A percentile compares a stretch with the other conserved stretches of the same genome.
These are phyloP conservation scores for Leuciscus idus DNA, from an alignment of 2,113 vertebrate genomes.

Conservation along the genomic window DNA sequence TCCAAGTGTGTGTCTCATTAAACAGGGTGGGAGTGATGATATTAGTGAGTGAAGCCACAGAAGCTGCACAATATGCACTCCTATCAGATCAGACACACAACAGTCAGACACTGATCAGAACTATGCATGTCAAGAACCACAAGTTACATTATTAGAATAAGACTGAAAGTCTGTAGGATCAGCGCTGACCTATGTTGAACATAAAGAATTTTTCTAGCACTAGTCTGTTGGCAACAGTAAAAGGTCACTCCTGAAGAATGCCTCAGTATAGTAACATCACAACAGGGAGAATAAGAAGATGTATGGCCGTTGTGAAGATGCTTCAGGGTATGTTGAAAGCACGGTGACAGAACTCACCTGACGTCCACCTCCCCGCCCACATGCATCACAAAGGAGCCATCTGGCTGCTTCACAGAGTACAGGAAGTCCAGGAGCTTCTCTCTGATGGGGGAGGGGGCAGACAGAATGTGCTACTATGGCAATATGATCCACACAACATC, in stretches of 20 bases:
- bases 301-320: not conserved
- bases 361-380: constrained; percentile 94
- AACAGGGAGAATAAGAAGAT: constrained; percentile 19
- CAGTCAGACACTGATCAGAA: not conserved
- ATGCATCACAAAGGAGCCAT: constrained; percentile 97
- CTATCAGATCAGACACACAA: constrained; percentile 67
- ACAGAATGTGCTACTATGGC: constrained; percentile 26
- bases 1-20: constrained; percentile 89
- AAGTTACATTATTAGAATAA: not conserved
- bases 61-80: constrained; percentile 91
- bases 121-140: not conserved
- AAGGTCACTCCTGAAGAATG: constrained; percentile 16
- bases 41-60: constrained; percentile 93
- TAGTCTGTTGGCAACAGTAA: constrained; percentile 4
- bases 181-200: not conserved
- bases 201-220: not conserved
- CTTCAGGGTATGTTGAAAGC: constrained; percentile 27
- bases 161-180: not conserved
- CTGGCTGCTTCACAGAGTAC: constrained; percentile 87
- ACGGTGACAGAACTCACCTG: constrained; percentile 79
- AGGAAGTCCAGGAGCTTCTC: constrained; percentile 93
- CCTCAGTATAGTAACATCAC: not conserved
- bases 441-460: constrained; percentile 69
- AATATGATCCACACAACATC: not conserved
- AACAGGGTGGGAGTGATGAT: constrained; percentile 84